phyloP scores from a whole-genome alignment of 1,140 invertebrate species.

The Pygmarrhopalites habei region DNA sequence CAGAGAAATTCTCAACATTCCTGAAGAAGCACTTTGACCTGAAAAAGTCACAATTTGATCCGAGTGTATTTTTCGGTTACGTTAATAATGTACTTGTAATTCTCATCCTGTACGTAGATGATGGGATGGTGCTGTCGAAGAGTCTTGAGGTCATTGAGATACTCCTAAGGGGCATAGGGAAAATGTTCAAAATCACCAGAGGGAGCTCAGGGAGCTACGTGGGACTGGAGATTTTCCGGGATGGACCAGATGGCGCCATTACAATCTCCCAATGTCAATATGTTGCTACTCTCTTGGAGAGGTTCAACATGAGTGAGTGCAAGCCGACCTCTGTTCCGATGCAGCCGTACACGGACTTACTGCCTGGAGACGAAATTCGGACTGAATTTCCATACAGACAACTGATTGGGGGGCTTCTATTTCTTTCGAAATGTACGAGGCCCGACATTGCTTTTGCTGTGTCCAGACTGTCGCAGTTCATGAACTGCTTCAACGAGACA shows the following conservation, averaged over 20 bases:
- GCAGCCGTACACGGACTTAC: background rate
- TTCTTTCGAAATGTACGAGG: constrained; percentile 2
- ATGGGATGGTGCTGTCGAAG: constrained; percentile 41
- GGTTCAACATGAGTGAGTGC: background rate
- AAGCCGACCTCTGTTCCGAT: background rate
- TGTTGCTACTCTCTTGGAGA: background rate
- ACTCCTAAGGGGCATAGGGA: constrained; percentile 26
- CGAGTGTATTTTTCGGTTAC: background rate
- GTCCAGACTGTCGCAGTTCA: constrained; percentile 35
- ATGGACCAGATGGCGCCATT: background rate
- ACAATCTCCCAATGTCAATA: background rate
- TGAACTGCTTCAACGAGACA: constrained; percentile 5
- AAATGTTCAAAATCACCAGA: constrained; percentile 37
- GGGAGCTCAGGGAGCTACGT: background rate
- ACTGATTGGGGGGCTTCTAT: constrained; percentile 20
- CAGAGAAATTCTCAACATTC: constrained; percentile 29
- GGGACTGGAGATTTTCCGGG: background rate
- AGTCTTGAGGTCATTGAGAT: constrained; percentile 30
- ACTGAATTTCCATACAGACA: constrained; percentile 32
- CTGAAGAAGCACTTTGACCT: background rate
- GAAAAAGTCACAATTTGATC: background rate
- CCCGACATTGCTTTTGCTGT: constrained; percentile 42
- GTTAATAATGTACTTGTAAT: constrained; percentile 31
- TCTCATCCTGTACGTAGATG: constrained; percentile 48
- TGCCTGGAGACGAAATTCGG: background rate